Conservation (phyloP, 2,113 vertebrate genomes). For the Microtus montanus region DNA sequence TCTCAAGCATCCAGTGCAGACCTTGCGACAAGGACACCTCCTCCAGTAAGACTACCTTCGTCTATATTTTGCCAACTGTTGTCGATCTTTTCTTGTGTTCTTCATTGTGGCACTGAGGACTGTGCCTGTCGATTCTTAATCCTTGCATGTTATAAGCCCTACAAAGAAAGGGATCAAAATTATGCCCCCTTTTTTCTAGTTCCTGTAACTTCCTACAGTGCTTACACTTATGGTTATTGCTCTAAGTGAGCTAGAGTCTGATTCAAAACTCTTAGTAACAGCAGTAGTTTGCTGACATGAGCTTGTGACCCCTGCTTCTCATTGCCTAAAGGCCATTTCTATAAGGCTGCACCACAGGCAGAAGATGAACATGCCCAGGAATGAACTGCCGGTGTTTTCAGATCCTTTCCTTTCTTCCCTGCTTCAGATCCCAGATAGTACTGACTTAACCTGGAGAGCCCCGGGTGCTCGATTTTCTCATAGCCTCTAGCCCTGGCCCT, state of each 20-base stretch:
- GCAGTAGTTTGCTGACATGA: not conserved
- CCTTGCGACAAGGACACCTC: too few relatives aligned
- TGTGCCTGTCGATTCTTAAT: not conserved
- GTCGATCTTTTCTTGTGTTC: not conserved
- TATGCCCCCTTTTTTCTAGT: not conserved
- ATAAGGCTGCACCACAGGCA: not conserved
- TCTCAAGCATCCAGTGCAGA: not conserved
- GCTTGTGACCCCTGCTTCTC: not conserved
- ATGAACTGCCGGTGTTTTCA: not conserved
- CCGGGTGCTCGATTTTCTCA: not conserved
- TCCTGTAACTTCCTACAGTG: too few relatives aligned
- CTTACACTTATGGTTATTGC: not conserved
- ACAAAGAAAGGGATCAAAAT: not conserved
- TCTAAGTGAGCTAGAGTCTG: not conserved
- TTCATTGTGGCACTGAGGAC: not conserved
- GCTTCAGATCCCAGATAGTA: not conserved
- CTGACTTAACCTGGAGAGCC: not conserved
- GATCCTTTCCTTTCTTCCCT: not conserved
- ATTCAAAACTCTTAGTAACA: not conserved
- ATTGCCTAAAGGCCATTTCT: not conserved
- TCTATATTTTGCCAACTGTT: not conserved
- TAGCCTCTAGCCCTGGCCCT: rapidly evolving
- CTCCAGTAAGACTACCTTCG: not conserved
- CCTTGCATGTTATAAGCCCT: not conserved
- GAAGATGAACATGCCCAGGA: not conserved